phyloP scores from a whole-genome alignment of 2,888 invertebrate genomes.

The Temnothorax unifasciatus region DNA sequence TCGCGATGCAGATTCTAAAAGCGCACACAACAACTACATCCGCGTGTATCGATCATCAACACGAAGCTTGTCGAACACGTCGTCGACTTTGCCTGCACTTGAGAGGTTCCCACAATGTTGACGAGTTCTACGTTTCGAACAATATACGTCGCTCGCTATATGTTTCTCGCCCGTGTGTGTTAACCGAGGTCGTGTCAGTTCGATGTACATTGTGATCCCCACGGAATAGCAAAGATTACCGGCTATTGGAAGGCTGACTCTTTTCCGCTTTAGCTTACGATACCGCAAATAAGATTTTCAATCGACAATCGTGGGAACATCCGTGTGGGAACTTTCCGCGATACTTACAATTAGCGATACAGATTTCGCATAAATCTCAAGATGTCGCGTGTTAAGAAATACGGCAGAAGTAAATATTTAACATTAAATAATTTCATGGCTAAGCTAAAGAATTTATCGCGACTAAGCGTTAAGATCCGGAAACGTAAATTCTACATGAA shows the following conservation, averaged over 20 bases:
- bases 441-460: not conserved
- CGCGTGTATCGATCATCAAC: constrained; percentile 35
- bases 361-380: not conserved
- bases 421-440: not conserved
- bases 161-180: not conserved
- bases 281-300: too few relatives aligned
- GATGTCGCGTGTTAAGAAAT: not conserved
- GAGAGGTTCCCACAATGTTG: constrained; percentile 41
- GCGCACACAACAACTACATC: constrained; percentile 10
- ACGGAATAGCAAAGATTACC: constrained; percentile 21
- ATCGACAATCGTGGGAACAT: constrained; percentile 25
- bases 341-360: not conserved
- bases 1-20: constrained; percentile 40
- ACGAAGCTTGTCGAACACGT: constrained; percentile 21
- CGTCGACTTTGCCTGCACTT: constrained; percentile 41
- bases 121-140: constrained; percentile 24
- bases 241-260: constrained; percentile 8
- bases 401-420: not conserved
- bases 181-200: not conserved
- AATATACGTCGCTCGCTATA: not conserved
- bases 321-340: not conserved
- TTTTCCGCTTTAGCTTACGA: not conserved
- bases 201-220: not conserved
- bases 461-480: not conserved
- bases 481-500: not conserved